Evolutionary conservation across 2,113 vertebrate genomes (phyloP), one percentile per base, ranked within the genome.

Genomic region (Aplodontia rufa): DNA sequence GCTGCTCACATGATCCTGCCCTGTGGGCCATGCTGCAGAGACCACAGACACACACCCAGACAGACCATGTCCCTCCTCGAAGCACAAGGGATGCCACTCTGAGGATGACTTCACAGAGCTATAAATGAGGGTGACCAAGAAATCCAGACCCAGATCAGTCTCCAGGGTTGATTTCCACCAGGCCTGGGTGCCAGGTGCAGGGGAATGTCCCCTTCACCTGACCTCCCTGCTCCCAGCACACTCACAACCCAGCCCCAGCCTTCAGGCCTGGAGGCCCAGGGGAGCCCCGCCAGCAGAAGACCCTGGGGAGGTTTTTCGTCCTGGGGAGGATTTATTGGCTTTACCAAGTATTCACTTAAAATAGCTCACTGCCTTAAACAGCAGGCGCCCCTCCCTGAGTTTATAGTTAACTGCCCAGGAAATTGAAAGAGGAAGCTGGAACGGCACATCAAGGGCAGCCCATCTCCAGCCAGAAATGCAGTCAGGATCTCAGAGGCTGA

Each of bases 321-420:
- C 55, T 64, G 53, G 66, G 45, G 55, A 55, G 53, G 51, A 55
- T 86, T 49, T 55, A 55, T 58, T 60, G 53, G 10, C 37, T 74
- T 87, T 75, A 85, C 12, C 35, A 95, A 74, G 30, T 53, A 72
- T 51, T 94, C 53, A 24, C 58, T 69, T 71, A 92, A 84, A 92
- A 78, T 45, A 92, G 68, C 79, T 60, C 45, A 68, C 64, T 60
- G n/a, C 69, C 62, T 87, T 66, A 87, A 66, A 82, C 28, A 55
- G 75, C 37, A 82, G 90, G 12, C 13, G 47, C 5, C 32, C 66
- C n/a, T 32, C n/a, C 37, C 51, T 55, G 62, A 64, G 74, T 47
- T 87, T 49, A 53, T 81, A 82, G 75, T 64, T 95, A 89, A 69
- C 82, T 75, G 28, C 58, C 87, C 81, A 68, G 42, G 82, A 91